These are phyloP conservation scores for Eubasilissa regina DNA, from an alignment of 1,140 invertebrate genomes.

Conservation along the genomic window DNA sequence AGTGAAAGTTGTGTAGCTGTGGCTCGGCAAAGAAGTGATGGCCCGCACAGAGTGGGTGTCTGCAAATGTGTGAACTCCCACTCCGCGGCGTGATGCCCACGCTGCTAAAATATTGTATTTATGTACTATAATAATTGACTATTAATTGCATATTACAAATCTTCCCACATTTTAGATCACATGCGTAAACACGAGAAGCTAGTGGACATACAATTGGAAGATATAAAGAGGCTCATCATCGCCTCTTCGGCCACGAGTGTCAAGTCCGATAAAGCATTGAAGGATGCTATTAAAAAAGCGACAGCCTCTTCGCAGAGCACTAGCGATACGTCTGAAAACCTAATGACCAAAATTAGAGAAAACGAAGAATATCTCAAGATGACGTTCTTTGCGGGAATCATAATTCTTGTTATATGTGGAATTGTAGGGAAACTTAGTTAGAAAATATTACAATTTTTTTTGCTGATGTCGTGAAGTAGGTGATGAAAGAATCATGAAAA, in stretches of 20 bases:
- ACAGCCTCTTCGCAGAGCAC: not conserved
- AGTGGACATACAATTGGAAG: conserved; percentile 47
- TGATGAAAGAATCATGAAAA: not conserved
- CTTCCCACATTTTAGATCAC: conserved; percentile 55
- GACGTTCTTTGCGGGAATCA: conserved; percentile 34
- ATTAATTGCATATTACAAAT: no score
- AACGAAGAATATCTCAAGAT: conserved; percentile 41
- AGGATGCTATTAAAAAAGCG: conserved; percentile 38
- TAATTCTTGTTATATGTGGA: conserved; percentile 19
- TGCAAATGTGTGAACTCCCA: no score
- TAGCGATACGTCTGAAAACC: not conserved
- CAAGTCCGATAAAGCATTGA: conserved; percentile 32
- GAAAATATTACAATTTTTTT: not conserved
- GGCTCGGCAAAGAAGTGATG: no score
- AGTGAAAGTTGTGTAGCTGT: no score
- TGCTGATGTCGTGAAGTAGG: not conserved
- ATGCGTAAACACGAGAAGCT: conserved; percentile 49
- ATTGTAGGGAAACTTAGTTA: conserved; percentile 43
- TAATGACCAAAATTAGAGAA: not conserved
- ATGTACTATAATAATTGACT: no score
- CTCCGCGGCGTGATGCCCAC: no score
- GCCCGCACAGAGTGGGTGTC: no score
- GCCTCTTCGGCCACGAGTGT: conserved; percentile 28
- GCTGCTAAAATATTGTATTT: no score
- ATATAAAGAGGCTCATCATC: conserved; percentile 50